Evolutionary conservation across 2,888 invertebrate species (phyloP).

Genomic region (Watsonalla binaria): DNA sequence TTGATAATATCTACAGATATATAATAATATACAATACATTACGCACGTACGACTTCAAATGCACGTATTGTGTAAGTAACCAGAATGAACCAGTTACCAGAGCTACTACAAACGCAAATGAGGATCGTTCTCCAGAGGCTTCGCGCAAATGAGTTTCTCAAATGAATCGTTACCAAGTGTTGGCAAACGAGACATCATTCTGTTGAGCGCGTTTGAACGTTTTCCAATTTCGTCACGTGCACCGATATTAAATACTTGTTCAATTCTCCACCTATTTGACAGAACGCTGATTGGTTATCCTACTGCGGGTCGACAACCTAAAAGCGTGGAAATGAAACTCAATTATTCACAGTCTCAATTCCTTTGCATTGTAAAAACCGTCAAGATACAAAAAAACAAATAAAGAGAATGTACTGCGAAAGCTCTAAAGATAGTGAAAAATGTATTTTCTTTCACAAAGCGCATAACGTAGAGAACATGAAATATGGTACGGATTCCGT

Average conservation of each 20-base stretch:
- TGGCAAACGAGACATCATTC: constrained; percentile 58
- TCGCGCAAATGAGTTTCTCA: constrained; percentile 66
- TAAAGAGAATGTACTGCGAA: constrained; percentile 52
- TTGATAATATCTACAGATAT: too few relatives aligned
- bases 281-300: too few relatives aligned
- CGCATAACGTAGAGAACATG: constrained; percentile 72
- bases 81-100: constrained; percentile 28
- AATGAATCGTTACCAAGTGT: constrained; percentile 69
- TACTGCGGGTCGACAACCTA: neutral
- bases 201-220: constrained; percentile 38
- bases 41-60: neutral
- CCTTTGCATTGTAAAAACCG: constrained; percentile 22
- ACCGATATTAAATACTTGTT: constrained; percentile 37
- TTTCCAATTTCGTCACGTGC: constrained; percentile 49
- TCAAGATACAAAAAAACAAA: constrained; percentile 37
- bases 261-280: constrained; percentile 25
- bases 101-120: constrained; percentile 60
- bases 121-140: constrained; percentile 58
- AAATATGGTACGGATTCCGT: constrained; percentile 73
- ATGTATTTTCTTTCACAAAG: constrained; percentile 76
- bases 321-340: neutral
- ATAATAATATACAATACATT: too few relatives aligned
- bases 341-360: constrained; percentile 9
- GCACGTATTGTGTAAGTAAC: constrained; percentile 24
- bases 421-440: constrained; percentile 72